Evolutionary conservation across 2,113 vertebrate genomes (phyloP).

Genomic region (Notothenia rossii): DNA sequence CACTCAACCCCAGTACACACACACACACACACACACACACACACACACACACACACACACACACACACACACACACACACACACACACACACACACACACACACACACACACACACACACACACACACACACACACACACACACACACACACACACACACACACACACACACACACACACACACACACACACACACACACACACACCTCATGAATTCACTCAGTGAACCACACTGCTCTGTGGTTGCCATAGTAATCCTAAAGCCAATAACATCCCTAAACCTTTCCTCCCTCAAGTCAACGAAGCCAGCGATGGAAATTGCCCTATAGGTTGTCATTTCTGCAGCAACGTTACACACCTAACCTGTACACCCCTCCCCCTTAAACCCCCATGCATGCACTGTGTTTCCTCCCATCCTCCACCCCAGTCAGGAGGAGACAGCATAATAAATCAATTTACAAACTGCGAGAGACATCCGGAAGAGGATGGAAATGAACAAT

Average conservation of each 20-base stretch:
- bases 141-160: too few relatives aligned
- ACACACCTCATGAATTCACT: too few relatives aligned
- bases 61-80: constrained; percentile 22
- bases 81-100: constrained; percentile 22
- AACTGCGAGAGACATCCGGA: constrained; percentile 55
- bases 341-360: constrained; percentile 2
- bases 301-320: constrained; percentile 62
- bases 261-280: constrained; percentile 76
- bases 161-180: too few relatives aligned
- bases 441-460: constrained; percentile 78
- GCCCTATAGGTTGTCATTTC: constrained; percentile 49
- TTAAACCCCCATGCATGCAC: background rate
- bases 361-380: background rate
- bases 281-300: constrained; percentile 63
- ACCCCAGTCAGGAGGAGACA: constrained; percentile 42
- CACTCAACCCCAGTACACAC: constrained; percentile 18
- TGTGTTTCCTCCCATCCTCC: constrained; percentile 33
- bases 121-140: too few relatives aligned
- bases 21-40: constrained; percentile 22
- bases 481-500: constrained; percentile 65
- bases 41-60: too few relatives aligned
- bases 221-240: too few relatives aligned
- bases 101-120: too few relatives aligned
- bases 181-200: constrained; percentile 25
- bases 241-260: constrained; percentile 79